A percentile compares a stretch with the other conserved stretches of the same genome.
Conservation (phyloP, 37 sponge, comb jelly and placozoan species). For the Cliona cf. orientalis region DNA sequence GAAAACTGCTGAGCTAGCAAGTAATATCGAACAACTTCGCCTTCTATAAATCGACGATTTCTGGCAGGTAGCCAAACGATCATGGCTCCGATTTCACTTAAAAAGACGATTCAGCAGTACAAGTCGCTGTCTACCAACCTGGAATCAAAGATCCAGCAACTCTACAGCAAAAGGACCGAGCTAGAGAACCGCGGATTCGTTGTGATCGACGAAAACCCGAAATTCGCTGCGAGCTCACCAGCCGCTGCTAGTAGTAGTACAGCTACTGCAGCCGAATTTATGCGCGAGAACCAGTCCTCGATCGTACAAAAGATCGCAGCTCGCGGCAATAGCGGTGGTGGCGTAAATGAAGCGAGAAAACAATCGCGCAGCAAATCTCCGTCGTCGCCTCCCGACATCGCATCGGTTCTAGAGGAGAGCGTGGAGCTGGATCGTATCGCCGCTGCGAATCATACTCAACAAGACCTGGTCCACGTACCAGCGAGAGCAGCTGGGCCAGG, state of each 20-base stretch:
- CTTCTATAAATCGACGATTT: background rate
- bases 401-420: too few relatives aligned
- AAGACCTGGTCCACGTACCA: too few relatives aligned
- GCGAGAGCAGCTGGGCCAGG: too few relatives aligned
- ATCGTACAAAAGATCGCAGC: background rate
- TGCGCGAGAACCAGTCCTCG: background rate
- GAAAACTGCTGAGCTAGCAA: background rate
- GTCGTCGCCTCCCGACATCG: background rate
- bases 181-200: slow-evolving; percentile 17
- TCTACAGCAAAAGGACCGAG: background rate
- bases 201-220: slow-evolving; percentile 15
- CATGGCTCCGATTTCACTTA: slow-evolving; percentile 26
- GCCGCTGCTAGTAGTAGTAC: background rate
- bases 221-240: too few relatives aligned
- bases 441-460: too few relatives aligned
- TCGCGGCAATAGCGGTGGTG: background rate
- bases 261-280: too few relatives aligned
- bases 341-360: background rate
- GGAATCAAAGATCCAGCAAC: slow-evolving; percentile 19
- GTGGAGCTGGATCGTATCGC: too few relatives aligned
- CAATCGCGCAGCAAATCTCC: background rate
- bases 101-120: slow-evolving; percentile 47
- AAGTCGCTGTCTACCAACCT: background rate
- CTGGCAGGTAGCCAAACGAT: background rate
- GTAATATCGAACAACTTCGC: background rate